Conservation (phyloP, 2,113 vertebrate genomes). For the Phrynocephalus versicolor region DNA sequence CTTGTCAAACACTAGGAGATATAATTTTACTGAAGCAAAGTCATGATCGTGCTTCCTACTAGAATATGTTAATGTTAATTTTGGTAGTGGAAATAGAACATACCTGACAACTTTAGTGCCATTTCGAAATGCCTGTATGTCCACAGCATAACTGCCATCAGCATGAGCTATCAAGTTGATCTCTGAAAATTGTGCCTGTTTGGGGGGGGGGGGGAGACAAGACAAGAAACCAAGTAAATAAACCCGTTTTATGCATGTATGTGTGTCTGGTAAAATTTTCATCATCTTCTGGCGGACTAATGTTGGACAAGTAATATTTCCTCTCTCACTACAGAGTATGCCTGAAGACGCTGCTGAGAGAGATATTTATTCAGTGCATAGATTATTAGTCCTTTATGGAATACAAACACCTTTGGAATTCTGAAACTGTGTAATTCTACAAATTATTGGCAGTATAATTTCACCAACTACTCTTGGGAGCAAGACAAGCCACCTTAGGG, state of each 20-base stretch:
- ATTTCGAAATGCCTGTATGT: constrained; percentile 90
- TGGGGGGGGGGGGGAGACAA: background rate
- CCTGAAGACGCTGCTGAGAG: background rate
- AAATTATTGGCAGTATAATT: no score
- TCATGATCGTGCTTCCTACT: accelerated
- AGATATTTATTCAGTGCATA: background rate
- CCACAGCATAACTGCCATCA: constrained; percentile 90
- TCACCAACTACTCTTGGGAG: background rate
- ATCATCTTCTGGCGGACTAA: background rate
- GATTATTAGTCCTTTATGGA: background rate
- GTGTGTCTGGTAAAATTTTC: constrained; percentile 26
- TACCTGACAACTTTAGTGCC: constrained; percentile 92
- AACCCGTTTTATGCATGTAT: no score
- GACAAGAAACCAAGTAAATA: constrained; percentile 37
- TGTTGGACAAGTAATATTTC: background rate
- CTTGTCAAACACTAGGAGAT: background rate
- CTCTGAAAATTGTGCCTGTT: constrained; percentile 94
- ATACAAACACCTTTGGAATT: background rate
- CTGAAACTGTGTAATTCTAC: no score
- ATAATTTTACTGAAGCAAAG: background rate
- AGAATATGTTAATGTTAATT: background rate
- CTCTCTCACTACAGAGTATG: background rate
- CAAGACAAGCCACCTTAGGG: no score
- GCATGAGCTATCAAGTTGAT: constrained; percentile 93
- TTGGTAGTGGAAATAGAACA: constrained; percentile 38